Percentiles rank a stretch among this genome's conserved stretches.
These are phyloP conservation scores for Tenthredo scrophulariae DNA, from an alignment of 2,888 invertebrate species.

Conservation along the genomic window DNA sequence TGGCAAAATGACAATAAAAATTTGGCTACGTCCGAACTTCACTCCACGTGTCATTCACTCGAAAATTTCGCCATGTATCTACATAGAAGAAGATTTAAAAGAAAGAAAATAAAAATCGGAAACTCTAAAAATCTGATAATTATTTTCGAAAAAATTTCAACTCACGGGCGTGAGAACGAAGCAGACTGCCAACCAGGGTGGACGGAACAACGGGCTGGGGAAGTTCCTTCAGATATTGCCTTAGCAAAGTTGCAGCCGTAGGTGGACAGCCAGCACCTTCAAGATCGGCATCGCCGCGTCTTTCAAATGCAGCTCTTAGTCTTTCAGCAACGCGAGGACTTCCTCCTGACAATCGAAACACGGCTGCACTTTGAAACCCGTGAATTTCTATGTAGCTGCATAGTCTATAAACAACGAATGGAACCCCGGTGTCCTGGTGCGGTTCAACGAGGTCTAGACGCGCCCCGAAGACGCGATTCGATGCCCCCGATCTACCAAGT, in stretches of 20 bases:
- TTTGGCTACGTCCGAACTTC: not conserved
- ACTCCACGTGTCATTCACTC: not conserved
- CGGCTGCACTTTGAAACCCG: slow-evolving; percentile 73
- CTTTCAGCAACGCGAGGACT: slow-evolving; percentile 80
- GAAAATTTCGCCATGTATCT: not conserved
- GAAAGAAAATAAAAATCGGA: not conserved
- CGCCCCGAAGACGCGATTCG: slow-evolving; percentile 72
- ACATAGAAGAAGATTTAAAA: not conserved
- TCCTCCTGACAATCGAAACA: slow-evolving; percentile 80
- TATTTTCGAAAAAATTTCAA: slow-evolving; percentile 28
- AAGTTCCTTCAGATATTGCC: slow-evolving; percentile 81
- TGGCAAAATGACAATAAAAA: not conserved
- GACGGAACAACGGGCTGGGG: slow-evolving; percentile 79
- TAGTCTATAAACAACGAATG: slow-evolving; percentile 76
- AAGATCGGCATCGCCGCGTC: slow-evolving; percentile 80
- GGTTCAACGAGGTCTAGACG: slow-evolving; percentile 73
- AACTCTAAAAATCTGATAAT: not conserved
- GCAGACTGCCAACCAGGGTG: slow-evolving; percentile 75
- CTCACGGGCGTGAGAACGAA: slow-evolving; percentile 73
- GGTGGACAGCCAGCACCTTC: slow-evolving; percentile 79
- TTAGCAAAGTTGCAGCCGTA: slow-evolving; percentile 81
- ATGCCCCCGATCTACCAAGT: slow-evolving; percentile 68
- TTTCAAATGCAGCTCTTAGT: slow-evolving; percentile 79
- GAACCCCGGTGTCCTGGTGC: slow-evolving; percentile 76
- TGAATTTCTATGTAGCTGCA: slow-evolving; percentile 78